Base-by-base conservation (phyloP, 1,140 invertebrate species). In the Eubasilissa regina region DNA sequence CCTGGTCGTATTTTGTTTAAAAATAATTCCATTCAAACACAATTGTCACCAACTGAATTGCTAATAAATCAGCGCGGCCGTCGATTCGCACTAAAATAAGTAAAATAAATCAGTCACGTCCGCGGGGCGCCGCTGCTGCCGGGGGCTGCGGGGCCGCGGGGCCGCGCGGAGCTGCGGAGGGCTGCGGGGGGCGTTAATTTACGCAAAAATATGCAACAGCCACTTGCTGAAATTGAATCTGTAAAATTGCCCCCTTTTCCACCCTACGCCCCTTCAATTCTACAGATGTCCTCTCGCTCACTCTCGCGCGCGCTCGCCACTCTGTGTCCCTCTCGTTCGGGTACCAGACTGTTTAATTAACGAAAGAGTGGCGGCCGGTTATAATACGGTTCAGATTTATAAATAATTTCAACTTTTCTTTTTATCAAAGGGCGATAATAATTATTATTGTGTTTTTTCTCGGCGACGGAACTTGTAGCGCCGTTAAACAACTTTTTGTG, bases 201-300 rank as follows among this genome's bases (percentile, higher is more conserved):
- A 82, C 81, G 81, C 81, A 82, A 82, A 82, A 82, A 82, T 82
- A 82, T 82, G 81, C 81, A 82, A 80, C 81, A 82, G 81, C 78
- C 81, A 82, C 81, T 82, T 82, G 81, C 75, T 80, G 81, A 82
- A 82, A 82, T 82, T 82, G 81, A 82, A 82, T 82, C 81, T 82
- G 81, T 80, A 82, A 82, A 82, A 82, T 82, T 82, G 81, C 81
- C 81, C 76, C 79, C 78, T 21, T 44, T 60, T 44, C 68, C 68
- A 76, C 74, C 74, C 58, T 47, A 60, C 25, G 58, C 58, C 45
- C 17, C 74, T 75, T 21, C 73, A 58, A 44, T 53, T 60, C 47
- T 60, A 47, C 55, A 45, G 15, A 25, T 60, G 53, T 45, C 45
- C n/a, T 75, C 51, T 60, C 73, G 13, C 45, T 68, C 51, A 13